These are phyloP conservation scores for Apamea sordens DNA, from an alignment of 2,888 invertebrate genomes.

Conservation along the genomic window DNA sequence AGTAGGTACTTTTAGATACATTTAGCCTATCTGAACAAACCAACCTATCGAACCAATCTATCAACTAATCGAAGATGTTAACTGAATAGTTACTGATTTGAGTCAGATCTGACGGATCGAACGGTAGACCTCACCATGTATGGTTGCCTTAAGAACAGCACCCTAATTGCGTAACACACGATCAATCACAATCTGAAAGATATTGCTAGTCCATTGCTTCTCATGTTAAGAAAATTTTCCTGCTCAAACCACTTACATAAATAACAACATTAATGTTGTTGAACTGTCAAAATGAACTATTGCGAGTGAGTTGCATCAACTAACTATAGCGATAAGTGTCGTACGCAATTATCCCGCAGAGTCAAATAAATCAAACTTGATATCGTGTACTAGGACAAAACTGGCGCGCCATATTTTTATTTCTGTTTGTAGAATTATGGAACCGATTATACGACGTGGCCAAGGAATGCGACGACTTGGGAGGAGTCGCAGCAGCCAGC, in stretches of 20 bases:
- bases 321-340: no score
- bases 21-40: neutral
- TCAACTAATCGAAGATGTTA: neutral
- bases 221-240: neutral
- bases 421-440: constrained; percentile 77
- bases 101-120: neutral
- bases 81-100: neutral
- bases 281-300: neutral
- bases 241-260: neutral
- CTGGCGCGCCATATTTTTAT: neutral
- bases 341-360: neutral
- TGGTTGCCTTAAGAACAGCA: neutral
- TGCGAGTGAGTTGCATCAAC: no score
- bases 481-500: constrained; percentile 76
- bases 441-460: constrained; percentile 73
- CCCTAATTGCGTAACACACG: neutral
- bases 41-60: neutral
- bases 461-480: constrained; percentile 73
- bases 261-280: neutral
- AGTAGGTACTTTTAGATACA: constrained; percentile 71
- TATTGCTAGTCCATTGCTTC: neutral
- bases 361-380: neutral
- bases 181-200: neutral
- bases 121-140: no score
- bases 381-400: neutral